Evolutionary conservation across 2,888 invertebrate species (phyloP).

Genomic region (Andrena haemorrhoa): DNA sequence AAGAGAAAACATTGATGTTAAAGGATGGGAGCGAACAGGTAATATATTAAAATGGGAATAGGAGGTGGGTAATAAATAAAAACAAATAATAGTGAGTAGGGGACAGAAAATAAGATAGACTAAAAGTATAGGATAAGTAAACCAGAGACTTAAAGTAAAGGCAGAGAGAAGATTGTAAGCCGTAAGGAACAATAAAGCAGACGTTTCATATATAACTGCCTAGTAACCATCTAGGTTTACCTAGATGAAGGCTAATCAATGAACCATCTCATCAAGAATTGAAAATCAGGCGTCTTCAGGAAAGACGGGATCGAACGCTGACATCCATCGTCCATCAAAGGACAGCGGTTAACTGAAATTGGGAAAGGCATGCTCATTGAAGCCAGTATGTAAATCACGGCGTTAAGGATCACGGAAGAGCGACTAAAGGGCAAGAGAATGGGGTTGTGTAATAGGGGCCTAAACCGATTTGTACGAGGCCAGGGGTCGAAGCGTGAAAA

Average conservation of each 20-base stretch:
- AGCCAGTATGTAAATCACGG: conserved; percentile 29
- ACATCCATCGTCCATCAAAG: not conserved
- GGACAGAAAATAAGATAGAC: too few relatives aligned
- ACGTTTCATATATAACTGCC: not conserved
- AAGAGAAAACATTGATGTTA: too few relatives aligned
- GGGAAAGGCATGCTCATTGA: conserved; percentile 7
- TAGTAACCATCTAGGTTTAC: not conserved
- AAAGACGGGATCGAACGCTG: not conserved
- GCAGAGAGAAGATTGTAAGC: too few relatives aligned
- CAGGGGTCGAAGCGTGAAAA: conserved; percentile 65
- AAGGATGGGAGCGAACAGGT: too few relatives aligned
- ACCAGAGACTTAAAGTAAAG: too few relatives aligned
- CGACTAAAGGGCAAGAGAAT: conserved; percentile 38
- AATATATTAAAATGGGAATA: too few relatives aligned
- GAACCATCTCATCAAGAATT: too few relatives aligned
- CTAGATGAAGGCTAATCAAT: not conserved
- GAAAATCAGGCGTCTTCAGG: not conserved
- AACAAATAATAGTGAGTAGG: too few relatives aligned
- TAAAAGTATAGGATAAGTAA: too few relatives aligned
- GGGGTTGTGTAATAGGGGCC: conserved; percentile 46
- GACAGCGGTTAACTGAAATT: not conserved
- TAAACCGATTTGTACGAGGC: conserved; percentile 66
- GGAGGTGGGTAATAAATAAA: too few relatives aligned
- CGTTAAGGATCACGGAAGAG: conserved; percentile 34
- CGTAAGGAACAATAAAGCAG: too few relatives aligned